Conservation (phyloP, 2,888 invertebrate genomes). For the Diadegma fenestrale region DNA sequence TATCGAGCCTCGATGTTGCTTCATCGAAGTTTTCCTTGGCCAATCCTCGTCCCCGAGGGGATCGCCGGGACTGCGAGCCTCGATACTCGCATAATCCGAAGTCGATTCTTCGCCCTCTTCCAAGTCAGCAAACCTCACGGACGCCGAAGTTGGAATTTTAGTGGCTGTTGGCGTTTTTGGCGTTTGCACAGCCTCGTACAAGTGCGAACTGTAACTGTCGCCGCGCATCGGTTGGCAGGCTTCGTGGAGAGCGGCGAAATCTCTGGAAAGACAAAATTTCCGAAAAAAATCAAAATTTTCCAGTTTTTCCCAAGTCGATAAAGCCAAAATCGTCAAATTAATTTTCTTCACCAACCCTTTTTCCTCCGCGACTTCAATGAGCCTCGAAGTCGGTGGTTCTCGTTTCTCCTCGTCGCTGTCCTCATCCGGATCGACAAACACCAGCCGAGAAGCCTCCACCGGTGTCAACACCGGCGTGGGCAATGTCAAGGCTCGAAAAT, state of each 20-base stretch:
- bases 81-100: constrained; percentile 92
- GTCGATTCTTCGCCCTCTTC: constrained; percentile 88
- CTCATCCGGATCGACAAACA: constrained; percentile 89
- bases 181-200: constrained; percentile 86
- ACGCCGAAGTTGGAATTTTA: constrained; percentile 86
- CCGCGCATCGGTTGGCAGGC: constrained; percentile 86
- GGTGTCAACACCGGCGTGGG: constrained; percentile 89
- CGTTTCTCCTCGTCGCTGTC: constrained; percentile 86
- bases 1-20: constrained; percentile 77
- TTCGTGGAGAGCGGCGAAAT: constrained; percentile 86
- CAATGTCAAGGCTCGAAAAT: constrained; percentile 88
- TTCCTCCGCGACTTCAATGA: constrained; percentile 83
- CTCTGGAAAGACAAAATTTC: constrained; percentile 72
- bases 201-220: constrained; percentile 87
- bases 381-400: constrained; percentile 80
- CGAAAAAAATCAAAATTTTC: not conserved
- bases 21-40: constrained; percentile 70
- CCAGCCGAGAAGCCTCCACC: constrained; percentile 89
- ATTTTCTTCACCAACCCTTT: constrained; percentile 70
- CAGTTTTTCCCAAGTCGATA: not conserved
- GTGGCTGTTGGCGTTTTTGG: constrained; percentile 83
- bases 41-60: constrained; percentile 82
- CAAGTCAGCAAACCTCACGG: constrained; percentile 87
- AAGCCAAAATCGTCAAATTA: not conserved
- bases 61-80: constrained; percentile 85